Conservation (phyloP, 2,888 invertebrate species). For the Rhaphigaster nebulosa region DNA sequence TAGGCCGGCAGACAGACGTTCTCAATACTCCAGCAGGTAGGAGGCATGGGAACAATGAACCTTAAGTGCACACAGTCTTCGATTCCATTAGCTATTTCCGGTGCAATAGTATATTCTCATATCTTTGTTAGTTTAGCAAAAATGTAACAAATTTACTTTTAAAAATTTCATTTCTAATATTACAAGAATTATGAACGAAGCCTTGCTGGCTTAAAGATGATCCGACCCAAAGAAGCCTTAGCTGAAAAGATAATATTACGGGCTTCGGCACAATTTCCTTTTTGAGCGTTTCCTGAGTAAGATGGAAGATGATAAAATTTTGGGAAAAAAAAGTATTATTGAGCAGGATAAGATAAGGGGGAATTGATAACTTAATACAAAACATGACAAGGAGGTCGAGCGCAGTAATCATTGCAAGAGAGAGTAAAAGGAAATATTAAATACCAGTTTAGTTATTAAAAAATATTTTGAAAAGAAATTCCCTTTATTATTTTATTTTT, state of each 20-base stretch:
- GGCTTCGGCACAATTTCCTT: not conserved
- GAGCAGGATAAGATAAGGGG: not conserved
- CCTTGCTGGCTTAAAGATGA: not conserved
- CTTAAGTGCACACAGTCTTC: slow-evolving; percentile 5
- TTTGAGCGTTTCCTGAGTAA: not conserved
- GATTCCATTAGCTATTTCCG: not conserved
- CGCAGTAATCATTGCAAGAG: not conserved
- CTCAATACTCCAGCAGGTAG: not conserved
- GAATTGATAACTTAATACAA: not conserved
- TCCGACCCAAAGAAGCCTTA: slow-evolving; percentile 8
- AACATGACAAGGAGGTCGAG: not conserved
- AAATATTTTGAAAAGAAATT: no score
- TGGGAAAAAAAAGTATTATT: no score
- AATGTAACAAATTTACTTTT: not conserved
- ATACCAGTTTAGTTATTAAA: no score
- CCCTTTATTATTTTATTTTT: no score
- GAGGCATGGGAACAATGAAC: slow-evolving; percentile 7
- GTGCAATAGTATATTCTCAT: not conserved
- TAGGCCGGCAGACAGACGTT: not conserved
- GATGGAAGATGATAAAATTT: not conserved
- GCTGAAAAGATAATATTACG: not conserved
- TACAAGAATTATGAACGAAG: not conserved
- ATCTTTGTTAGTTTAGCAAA: not conserved
- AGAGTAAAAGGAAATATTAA: not conserved
- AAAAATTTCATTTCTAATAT: not conserved